Percentiles rank a stretch among this genome's conserved stretches.
Evolutionary conservation across 2,888 invertebrate genomes (phyloP).

Genomic region (Drosophila emarginata): DNA sequence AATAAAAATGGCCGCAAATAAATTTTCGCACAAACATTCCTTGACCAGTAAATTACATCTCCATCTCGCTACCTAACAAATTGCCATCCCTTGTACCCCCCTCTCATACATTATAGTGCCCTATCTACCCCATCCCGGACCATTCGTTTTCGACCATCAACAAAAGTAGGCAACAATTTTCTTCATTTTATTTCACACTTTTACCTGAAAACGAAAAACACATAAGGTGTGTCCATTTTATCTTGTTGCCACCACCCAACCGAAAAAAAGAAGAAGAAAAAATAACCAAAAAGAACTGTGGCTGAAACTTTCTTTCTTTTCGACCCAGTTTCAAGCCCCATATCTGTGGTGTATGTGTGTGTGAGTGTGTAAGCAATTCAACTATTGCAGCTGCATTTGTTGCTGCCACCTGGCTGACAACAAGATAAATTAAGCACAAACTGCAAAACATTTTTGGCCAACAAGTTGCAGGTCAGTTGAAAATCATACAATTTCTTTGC

Average conservation of each 20-base stretch:
- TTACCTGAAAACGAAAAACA: constrained; percentile 46
- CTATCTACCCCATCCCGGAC: background rate
- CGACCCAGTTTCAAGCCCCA: constrained; percentile 43
- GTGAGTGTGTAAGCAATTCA: constrained; percentile 6
- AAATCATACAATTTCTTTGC: background rate
- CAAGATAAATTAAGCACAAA: constrained; percentile 69
- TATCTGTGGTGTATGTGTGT: constrained; percentile 7
- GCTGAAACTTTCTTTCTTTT: constrained; percentile 61
- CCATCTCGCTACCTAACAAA: constrained; percentile 64
- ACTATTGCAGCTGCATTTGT: constrained; percentile 61
- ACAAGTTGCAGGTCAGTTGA: constrained; percentile 21
- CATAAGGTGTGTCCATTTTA: constrained; percentile 73
- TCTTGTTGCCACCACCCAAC: constrained; percentile 48
- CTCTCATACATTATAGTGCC: too few species aligned
- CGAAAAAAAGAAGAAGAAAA: constrained; percentile 17
- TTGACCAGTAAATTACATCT: constrained; percentile 73
- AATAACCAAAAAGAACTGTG: background rate
- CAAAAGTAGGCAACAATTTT: constrained; percentile 66
- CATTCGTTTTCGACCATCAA: constrained; percentile 2
- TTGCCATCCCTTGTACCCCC: constrained; percentile 60
- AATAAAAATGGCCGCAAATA: constrained; percentile 68
- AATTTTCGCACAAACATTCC: constrained; percentile 57
- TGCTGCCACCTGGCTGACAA: constrained; percentile 66
- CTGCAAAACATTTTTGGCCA: constrained; percentile 42
- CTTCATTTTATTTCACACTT: constrained; percentile 73